A percentile compares a stretch with the other conserved stretches of the same genome.
These are phyloP conservation scores for Augochlorella aurata DNA, from an alignment of 2,888 invertebrate species.

Conservation along the genomic window DNA sequence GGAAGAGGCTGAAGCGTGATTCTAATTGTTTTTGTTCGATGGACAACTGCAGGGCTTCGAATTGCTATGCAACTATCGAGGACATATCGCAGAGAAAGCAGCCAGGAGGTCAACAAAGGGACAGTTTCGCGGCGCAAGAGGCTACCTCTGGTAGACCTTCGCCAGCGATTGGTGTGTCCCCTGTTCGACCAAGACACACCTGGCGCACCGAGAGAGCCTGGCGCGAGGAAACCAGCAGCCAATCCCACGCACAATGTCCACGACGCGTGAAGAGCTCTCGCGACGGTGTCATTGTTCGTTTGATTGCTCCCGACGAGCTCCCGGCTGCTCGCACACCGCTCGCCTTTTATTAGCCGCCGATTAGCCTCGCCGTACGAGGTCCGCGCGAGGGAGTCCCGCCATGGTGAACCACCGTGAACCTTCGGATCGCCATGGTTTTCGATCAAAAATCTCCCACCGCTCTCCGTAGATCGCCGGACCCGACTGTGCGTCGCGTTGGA, in stretches of 20 bases:
- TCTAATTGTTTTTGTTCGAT: too few relatives aligned
- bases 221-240: constrained; percentile 28
- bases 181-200: constrained; percentile 44
- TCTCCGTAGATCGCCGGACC: neutral
- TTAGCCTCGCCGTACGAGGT: constrained; percentile 68
- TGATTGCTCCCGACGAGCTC: constrained; percentile 71
- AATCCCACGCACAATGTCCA: constrained; percentile 70
- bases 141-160: constrained; percentile 50
- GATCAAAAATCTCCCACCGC: constrained; percentile 28
- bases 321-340: constrained; percentile 48
- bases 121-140: constrained; percentile 44
- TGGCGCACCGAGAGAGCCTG: constrained; percentile 45
- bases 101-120: constrained; percentile 10
- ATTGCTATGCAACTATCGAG: neutral
- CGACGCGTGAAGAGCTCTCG: constrained; percentile 60
- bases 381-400: constrained; percentile 41
- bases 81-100: neutral
- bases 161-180: constrained; percentile 12
- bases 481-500: too few relatives aligned
- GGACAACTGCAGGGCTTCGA: too few relatives aligned
- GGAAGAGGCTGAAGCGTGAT: too few relatives aligned
- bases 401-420: constrained; percentile 36
- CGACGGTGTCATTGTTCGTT: constrained; percentile 74
- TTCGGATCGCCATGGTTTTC: constrained; percentile 29
- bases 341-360: constrained; percentile 68